Evolutionary conservation across 92 coral and sea anemone species (phyloP).

Genomic region (Phenganax marumi): DNA sequence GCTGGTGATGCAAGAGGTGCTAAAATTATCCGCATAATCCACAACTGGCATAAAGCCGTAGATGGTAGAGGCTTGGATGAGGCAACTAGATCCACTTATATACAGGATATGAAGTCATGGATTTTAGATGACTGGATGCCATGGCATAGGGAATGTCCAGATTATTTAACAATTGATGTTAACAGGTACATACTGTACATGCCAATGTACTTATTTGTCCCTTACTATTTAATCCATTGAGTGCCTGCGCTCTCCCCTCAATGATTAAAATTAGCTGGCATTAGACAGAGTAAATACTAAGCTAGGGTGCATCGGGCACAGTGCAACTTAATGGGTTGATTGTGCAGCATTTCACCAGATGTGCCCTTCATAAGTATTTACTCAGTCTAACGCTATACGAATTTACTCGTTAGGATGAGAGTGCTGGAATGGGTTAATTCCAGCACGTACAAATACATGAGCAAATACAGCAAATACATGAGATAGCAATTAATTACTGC

Average conservation of each 20-base stretch:
- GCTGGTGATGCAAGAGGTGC: slow-evolving; percentile 8
- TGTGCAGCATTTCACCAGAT: too few relatives aligned
- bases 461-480: too few relatives aligned
- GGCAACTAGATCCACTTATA: slow-evolving; percentile 30
- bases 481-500: too few relatives aligned
- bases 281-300: too few relatives aligned
- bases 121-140: slow-evolving; percentile 68
- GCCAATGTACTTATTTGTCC: too few relatives aligned
- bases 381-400: too few relatives aligned
- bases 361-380: too few relatives aligned
- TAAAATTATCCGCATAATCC: not conserved
- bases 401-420: too few relatives aligned
- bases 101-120: slow-evolving; percentile 55
- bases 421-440: too few relatives aligned
- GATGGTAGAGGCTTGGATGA: not conserved
- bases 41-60: slow-evolving; percentile 36
- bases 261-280: not conserved
- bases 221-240: not conserved
- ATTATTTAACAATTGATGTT: slow-evolving; percentile 56
- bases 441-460: too few relatives aligned
- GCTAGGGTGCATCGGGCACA: too few relatives aligned
- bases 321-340: too few relatives aligned
- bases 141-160: slow-evolving; percentile 28
- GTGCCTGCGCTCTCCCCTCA: not conserved
- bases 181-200: slow-evolving; percentile 48